Evolutionary conservation across 1,140 invertebrate genomes (phyloP), one percentile per base, ranked within the genome.

Genomic region (Diplogasteroides magnus): DNA sequence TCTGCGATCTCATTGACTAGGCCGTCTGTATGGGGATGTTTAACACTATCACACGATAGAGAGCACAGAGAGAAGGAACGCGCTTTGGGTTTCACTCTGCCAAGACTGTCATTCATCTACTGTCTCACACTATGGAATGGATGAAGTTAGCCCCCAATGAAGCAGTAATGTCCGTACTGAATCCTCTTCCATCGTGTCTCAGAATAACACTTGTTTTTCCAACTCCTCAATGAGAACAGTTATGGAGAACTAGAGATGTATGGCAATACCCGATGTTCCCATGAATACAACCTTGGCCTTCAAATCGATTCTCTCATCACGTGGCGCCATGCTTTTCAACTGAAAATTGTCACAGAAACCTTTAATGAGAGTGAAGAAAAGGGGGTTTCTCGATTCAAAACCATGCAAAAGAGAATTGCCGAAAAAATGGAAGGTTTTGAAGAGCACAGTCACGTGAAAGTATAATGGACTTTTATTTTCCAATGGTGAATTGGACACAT

Each of bases 181-280:
- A 66, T n/a, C 37, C 64, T 25, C 57, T 37, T 25, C 32, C 32
- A 32, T 66, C 25, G 37, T 66, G 64, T 37, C 64, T 27, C 13
- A 66, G 64, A 29, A 66, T 37, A 19, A 66, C 48, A 2, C 2
- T 6, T 2, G 64, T 66, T 57, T 66, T 66, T n/a, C 64, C 64
- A 2, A 66, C 64, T 19, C 64, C 64, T 57, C 64, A 58, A 66
- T 26, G 32, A 66, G 31, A 37, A 64, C 37, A 48, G 19, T 11
- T 6, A 48, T 48, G 6, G 19, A 48, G 6, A 11, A 6, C 19
- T 11, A 19, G 19, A n/a, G n/a, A 6, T 48, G 6, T 11, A 48
- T 66, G 15, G 48, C 27, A 2, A 57, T 57, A 32, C 25, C 64
- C 28, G 48, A 57, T 14, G 31, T 66, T 57, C 57, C 57, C 31